These are phyloP conservation scores for Botia kubotai DNA, from an alignment of 2,797 vertebrate genomes.

Conservation along the genomic window DNA sequence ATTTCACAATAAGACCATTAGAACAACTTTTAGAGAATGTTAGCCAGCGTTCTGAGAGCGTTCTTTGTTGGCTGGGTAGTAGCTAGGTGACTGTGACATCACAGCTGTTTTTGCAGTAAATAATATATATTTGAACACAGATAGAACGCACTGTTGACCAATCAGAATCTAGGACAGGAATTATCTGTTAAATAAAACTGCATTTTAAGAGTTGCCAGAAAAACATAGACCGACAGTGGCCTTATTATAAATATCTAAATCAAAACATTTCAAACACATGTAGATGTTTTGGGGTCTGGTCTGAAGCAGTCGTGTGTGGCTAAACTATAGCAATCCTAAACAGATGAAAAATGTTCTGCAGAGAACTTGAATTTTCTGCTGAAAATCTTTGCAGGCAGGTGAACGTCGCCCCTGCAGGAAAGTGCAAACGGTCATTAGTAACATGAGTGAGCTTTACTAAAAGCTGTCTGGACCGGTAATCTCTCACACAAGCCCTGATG, in stretches of 20 bases:
- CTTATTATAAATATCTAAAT: not conserved
- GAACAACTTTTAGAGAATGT: too few species aligned
- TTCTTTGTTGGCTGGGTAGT: too few species aligned
- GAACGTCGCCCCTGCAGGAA: constrained; percentile 41
- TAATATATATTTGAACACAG: too few species aligned
- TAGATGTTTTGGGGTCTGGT: not conserved
- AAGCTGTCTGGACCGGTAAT: constrained; percentile 42
- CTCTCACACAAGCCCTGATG: constrained; percentile 42
- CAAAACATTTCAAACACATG: not conserved
- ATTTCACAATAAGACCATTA: too few species aligned
- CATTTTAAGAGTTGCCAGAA: not conserved
- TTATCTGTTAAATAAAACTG: not conserved
- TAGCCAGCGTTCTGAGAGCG: too few species aligned
- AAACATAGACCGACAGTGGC: not conserved
- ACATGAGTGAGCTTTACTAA: constrained; percentile 24
- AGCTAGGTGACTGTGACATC: too few species aligned
- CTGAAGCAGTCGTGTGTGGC: too few species aligned
- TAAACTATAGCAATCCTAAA: not conserved
- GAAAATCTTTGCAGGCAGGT: not conserved
- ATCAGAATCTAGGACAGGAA: too few species aligned
- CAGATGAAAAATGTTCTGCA: not conserved
- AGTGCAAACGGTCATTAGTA: constrained; percentile 34
- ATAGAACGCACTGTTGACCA: too few species aligned
- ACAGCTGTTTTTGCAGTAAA: too few species aligned
- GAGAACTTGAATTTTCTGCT: not conserved